Evolutionary conservation across 2,888 invertebrate genomes (phyloP), one percentile per base, ranked within the genome.

Genomic region (Tetragonula carbonaria): DNA sequence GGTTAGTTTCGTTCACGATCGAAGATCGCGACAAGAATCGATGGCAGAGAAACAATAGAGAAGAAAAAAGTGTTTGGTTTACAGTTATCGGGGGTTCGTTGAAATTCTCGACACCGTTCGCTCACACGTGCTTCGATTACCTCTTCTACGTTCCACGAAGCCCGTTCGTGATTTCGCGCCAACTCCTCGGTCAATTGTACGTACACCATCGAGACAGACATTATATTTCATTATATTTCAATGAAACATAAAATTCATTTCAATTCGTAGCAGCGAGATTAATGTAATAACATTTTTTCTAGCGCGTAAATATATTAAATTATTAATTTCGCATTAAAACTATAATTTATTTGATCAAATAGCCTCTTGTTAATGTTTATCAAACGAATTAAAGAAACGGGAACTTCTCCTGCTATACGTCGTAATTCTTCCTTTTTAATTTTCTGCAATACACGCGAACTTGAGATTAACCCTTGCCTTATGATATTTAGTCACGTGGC

Each of bases 51-150:
- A 75, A 86, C 82, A 81, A 68, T 68, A 76, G 74, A n/a, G 65
- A 57, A n/a, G 23, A 77, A 84, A 85, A 79, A 82, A 81, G 74
- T 71, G 79, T 63, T 76, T 59, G 75, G 71, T 87, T 83, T 89
- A 90, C 90, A 88, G 89, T 90, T 90, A 89, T 78, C 81, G 74
- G 78, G 78, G 78, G 76, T 76, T 83, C 83, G 75, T 90, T 90
- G 85, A 81, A 85, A 89, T 88, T 89, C 88, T 80, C 78, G 68
- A 66, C 86, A 28, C 68, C 33, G 70, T 62, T 50, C 73, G 68
- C 80, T 74, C 86, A 85, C 86, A 72, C 86, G 86, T 86, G 86
- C 86, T 86, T 86, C 86, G 86, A 86, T 86, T 86, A 79, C 71
- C 67, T 82, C 75, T 80, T 75, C 66, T 23, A 23, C 77, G 80